Evolutionary conservation across 2,113 vertebrate genomes (phyloP).

Genomic region (Lanius collurio): DNA sequence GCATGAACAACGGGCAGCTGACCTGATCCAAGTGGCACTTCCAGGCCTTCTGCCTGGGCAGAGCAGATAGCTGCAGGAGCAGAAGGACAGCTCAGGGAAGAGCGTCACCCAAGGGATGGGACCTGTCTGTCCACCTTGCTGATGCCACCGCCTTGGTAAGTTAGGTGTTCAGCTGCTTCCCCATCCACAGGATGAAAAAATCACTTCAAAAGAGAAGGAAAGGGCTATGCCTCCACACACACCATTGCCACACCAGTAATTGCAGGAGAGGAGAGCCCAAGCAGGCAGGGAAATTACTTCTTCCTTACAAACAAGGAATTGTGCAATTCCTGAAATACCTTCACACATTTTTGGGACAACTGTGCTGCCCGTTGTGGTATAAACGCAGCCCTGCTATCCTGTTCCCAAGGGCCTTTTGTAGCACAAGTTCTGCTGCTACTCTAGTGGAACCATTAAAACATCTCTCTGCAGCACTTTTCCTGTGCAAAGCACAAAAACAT

Average conservation of each 20-base stretch:
- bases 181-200: not conserved
- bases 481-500: not conserved
- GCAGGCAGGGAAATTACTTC: not conserved
- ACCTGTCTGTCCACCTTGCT: accelerated
- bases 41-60: not conserved
- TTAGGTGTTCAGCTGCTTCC: not conserved
- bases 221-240: not conserved
- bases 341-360: not conserved
- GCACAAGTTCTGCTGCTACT: not conserved
- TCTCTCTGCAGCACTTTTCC: not conserved
- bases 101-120: not conserved
- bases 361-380: accelerated
- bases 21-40: not conserved
- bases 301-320: not conserved
- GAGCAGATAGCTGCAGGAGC: not conserved
- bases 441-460: not conserved
- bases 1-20: not conserved
- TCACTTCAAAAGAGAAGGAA: not conserved
- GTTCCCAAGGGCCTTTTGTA: not conserved
- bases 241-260: accelerated
- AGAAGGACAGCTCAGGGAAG: not conserved
- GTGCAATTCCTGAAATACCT: not conserved
- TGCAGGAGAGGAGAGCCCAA: not conserved
- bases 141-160: not conserved
- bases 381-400: not conserved